Percentiles rank a stretch among this genome's conserved stretches.
phyloP scores from a whole-genome alignment of 2,888 invertebrate species.

The Tetanocera ferruginea region DNA sequence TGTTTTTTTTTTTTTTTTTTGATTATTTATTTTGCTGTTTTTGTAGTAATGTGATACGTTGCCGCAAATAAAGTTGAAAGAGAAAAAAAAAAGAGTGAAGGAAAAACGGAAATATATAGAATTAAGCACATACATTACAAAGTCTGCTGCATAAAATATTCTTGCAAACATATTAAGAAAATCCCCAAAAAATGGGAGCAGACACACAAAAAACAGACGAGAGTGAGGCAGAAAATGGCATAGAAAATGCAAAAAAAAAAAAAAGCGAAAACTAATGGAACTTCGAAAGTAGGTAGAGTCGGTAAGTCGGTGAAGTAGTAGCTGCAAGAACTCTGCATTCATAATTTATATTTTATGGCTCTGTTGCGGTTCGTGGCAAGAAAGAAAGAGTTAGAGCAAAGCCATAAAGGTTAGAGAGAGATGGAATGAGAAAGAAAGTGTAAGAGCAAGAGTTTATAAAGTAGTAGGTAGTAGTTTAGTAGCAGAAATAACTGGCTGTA shows the following conservation, averaged over 20 bases:
- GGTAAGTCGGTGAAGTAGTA: background rate
- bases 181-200: background rate
- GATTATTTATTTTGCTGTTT: too few relatives aligned
- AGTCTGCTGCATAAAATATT: background rate
- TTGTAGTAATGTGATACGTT: too few relatives aligned
- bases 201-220: background rate
- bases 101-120: background rate
- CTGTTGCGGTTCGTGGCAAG: slow-evolving; percentile 9
- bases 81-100: background rate
- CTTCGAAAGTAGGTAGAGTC: background rate
- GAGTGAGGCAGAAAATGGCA: too few relatives aligned
- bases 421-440: background rate
- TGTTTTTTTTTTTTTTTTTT: too few relatives aligned
- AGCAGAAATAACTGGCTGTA: too few relatives aligned
- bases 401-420: background rate
- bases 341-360: slow-evolving; percentile 30
- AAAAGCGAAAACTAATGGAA: background rate
- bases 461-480: too few relatives aligned
- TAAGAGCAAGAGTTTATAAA: background rate
- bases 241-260: background rate
- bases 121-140: slow-evolving; percentile 3
- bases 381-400: background rate
- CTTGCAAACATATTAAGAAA: background rate
- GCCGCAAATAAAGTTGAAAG: background rate
- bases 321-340: slow-evolving; percentile 24